Evolutionary conservation across 2,888 invertebrate species (phyloP).

Genomic region (Tiliacea aurago): DNA sequence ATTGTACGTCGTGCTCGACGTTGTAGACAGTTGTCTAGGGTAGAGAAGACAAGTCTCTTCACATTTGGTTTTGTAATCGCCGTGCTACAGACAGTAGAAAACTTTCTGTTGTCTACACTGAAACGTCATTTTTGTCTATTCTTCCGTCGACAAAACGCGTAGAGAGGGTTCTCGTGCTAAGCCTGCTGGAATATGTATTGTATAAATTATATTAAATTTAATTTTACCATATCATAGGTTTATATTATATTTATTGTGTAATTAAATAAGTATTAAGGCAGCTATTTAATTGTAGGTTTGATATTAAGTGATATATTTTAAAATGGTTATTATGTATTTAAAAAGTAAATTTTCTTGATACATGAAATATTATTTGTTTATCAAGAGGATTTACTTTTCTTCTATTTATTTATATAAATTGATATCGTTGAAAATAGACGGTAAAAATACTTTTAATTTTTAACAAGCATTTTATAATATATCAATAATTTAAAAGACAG

Average conservation of each 20-base stretch:
- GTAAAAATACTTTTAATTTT: not conserved
- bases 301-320: slow-evolving; percentile 46
- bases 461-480: slow-evolving; percentile 55
- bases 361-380: not conserved
- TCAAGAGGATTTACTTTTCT: slow-evolving; percentile 5
- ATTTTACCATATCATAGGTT: slow-evolving; percentile 69
- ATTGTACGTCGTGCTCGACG: too few species aligned
- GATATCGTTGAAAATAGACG: not conserved
- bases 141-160: too few species aligned
- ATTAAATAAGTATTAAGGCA: slow-evolving; percentile 37
- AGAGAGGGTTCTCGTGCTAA: too few species aligned
- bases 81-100: too few species aligned
- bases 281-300: slow-evolving; percentile 54
- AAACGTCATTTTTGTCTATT: too few species aligned
- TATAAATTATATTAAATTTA: slow-evolving; percentile 51
- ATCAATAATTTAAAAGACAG: slow-evolving; percentile 38
- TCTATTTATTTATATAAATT: slow-evolving; percentile 32
- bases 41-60: too few species aligned
- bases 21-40: too few species aligned
- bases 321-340: slow-evolving; percentile 42
- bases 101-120: too few species aligned
- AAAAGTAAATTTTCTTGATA: slow-evolving; percentile 15
- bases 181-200: slow-evolving; percentile 41
- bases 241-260: slow-evolving; percentile 70
- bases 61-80: too few species aligned